Evolutionary conservation across 2,888 invertebrate genomes (phyloP).

Genomic region (Polydrusus pterygomalis): DNA sequence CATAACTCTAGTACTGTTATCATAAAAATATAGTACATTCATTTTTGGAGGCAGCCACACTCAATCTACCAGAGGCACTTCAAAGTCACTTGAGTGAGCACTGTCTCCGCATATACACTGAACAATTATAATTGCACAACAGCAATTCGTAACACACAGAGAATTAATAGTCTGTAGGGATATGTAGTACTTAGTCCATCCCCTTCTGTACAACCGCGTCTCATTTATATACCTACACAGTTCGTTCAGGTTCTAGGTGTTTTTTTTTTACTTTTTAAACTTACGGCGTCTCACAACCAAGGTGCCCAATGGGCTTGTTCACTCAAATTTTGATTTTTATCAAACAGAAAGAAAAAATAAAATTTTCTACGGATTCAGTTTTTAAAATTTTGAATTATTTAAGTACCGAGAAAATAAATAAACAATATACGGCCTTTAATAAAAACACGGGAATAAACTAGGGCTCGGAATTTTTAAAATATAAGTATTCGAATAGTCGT

Average conservation of each 20-base stretch:
- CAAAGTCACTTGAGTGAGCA: slow-evolving; percentile 71
- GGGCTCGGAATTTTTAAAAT: no score
- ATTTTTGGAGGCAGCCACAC: slow-evolving; percentile 70
- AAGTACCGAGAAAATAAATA: no score
- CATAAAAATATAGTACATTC: slow-evolving; percentile 72
- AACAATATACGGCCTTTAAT: no score
- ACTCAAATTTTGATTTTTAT: no score
- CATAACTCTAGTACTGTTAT: slow-evolving; percentile 68
- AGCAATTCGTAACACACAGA: slow-evolving; percentile 71
- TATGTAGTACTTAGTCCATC: slow-evolving; percentile 63
- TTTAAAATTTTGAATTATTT: no score
- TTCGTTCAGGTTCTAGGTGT: neutral
- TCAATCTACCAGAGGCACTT: slow-evolving; percentile 73
- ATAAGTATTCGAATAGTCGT: no score
- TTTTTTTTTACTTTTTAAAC: neutral
- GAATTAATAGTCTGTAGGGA: slow-evolving; percentile 63
- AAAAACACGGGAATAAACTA: no score
- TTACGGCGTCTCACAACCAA: no score
- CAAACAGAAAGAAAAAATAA: no score
- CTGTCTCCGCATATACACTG: slow-evolving; percentile 69
- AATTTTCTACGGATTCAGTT: no score
- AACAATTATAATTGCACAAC: slow-evolving; percentile 72
- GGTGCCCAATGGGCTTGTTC: no score
- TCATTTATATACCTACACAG: slow-evolving; percentile 30
- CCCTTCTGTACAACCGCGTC: slow-evolving; percentile 42